phyloP scores from a whole-genome alignment of 2,888 invertebrate genomes.

The Rhingia campestris region DNA sequence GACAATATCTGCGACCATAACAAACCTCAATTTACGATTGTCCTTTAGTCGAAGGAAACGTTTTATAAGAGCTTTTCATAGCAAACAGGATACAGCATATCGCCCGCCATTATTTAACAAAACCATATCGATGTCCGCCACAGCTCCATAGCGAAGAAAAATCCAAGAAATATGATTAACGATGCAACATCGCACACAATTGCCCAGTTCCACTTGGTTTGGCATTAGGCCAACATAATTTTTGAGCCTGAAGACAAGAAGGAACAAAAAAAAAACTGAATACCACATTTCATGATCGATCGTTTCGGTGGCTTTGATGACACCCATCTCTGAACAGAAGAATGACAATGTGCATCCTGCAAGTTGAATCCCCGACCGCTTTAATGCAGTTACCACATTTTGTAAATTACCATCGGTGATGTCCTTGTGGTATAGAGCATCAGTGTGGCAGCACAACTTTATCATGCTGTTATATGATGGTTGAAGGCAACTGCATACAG shows the following conservation, averaged over 20 bases:
- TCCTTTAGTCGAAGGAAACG: not conserved
- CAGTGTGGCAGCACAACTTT: conserved; percentile 58
- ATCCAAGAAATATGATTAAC: conserved; percentile 46
- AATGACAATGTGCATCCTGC: conserved; percentile 44
- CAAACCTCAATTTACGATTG: no score
- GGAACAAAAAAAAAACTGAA: conserved; percentile 9
- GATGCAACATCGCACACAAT: conserved; percentile 52
- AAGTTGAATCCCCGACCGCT: conserved; percentile 21
- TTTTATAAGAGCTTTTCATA: not conserved
- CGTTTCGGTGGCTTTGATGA: conserved; percentile 39
- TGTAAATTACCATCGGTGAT: conserved; percentile 68
- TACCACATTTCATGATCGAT: conserved; percentile 37
- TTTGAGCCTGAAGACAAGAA: conserved; percentile 9
- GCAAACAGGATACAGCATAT: conserved; percentile 8
- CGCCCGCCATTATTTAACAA: conserved; percentile 30
- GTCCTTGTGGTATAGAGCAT: conserved; percentile 43
- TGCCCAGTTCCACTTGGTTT: conserved; percentile 48
- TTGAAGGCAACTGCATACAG: not conserved
- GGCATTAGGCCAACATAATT: conserved; percentile 60
- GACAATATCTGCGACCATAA: not conserved
- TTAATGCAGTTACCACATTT: conserved; percentile 59
- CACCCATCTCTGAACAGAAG: conserved; percentile 12
- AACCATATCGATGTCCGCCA: conserved; percentile 27
- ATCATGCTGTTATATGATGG: conserved; percentile 55
- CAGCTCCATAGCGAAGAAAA: not conserved